phyloP scores from a whole-genome alignment of 2,113 vertebrate species.

The Lanius ludovicianus region DNA sequence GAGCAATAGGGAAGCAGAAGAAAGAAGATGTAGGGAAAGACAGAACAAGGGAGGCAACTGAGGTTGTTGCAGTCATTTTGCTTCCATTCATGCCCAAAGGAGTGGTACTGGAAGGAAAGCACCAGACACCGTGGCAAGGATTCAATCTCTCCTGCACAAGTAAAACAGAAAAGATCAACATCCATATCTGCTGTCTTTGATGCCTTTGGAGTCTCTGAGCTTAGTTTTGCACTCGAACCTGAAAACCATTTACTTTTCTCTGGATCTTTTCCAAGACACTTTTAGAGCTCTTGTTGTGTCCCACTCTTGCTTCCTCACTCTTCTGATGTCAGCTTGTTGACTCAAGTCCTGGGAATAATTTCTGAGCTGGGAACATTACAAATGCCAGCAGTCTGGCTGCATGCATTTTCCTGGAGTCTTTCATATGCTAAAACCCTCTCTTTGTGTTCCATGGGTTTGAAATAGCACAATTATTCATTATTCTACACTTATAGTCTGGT shows the following conservation, averaged over 20 bases:
- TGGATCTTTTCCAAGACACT: background rate
- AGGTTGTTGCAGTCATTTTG: background rate
- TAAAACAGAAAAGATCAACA: background rate
- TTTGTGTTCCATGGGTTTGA: background rate
- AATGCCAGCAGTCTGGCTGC: background rate
- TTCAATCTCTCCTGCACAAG: background rate
- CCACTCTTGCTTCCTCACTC: background rate
- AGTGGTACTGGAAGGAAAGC: background rate
- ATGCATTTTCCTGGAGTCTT: conserved; percentile 2
- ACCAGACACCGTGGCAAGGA: background rate
- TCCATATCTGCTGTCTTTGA: background rate
- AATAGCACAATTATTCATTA: conserved; percentile 41
- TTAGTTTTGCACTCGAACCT: background rate
- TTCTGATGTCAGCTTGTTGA: background rate
- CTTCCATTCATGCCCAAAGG: background rate
- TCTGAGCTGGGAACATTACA: background rate
- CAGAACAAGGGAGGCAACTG: background rate
- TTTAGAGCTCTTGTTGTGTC: background rate
- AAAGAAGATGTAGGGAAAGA: background rate
- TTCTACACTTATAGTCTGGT: background rate
- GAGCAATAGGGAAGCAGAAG: background rate
- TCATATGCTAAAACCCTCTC: conserved; percentile 35
- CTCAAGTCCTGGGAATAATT: background rate
- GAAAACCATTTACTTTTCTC: background rate
- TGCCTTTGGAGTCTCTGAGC: background rate